Evolutionary conservation across 1,140 invertebrate genomes (phyloP), one percentile per base, ranked within the genome.

Genomic region (Hydropsyche tenuis): DNA sequence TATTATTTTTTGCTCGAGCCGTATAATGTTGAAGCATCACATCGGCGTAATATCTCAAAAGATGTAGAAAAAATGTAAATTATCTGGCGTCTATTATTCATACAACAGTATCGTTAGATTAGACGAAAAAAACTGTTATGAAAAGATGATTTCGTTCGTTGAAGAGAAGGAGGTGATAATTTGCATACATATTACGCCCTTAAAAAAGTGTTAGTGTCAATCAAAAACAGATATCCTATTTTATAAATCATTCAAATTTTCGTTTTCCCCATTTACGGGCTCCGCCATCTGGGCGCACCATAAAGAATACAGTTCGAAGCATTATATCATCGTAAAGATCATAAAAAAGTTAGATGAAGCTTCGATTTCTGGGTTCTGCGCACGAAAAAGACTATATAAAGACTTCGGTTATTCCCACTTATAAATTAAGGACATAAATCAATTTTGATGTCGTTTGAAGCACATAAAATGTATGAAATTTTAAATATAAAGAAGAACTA

Each of bases 251-350:
- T 46, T 46, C 46, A 74, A 69, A 77, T 74, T 69, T 71, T 69
- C 37, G 22, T 72, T 63, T 64, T 30, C 37, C 51, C 72, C 75
- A 72, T 77, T 74, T 74, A 74, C 75, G 72, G 51, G 66, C 60
- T 6, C 46, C 75, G 64, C 75, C 75, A 74, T 73, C 75, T 77
- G 75, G 43, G 62, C 46, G 16, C 25, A 43, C 69, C 69, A 72
- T 77, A 72, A 77, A 74, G 75, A 71, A 71, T 60, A 76, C 75
- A 73, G 75, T 73, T 73, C 68, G 27, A 51, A 68, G 72, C 68
- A 76, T 76, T 76, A 76, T 73, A 76, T 76, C 75, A 76, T 76
- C 75, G 72, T 76, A 76, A 76, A 76, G 68, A 73, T 66, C 71
- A 60, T 76, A 76, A 76, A 76, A 75, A 76, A 75, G 66, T 76